Evolutionary conservation across 2,113 vertebrate species (phyloP).

Genomic region (Dascyllus trimaculatus): DNA sequence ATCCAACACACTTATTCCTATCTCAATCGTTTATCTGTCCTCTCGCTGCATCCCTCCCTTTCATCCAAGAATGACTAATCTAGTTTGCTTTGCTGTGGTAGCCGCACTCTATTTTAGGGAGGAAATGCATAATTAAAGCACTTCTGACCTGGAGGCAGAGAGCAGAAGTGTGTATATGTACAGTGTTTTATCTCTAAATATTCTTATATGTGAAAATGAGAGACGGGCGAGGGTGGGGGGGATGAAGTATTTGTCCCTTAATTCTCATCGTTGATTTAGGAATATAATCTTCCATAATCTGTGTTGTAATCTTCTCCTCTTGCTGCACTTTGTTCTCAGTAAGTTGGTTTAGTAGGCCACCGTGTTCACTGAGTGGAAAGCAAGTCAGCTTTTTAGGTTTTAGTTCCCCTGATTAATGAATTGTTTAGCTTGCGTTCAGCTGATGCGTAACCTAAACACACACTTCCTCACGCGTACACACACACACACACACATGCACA

Average conservation of each 20-base stretch:
- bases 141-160: slow-evolving; percentile 65
- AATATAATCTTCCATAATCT: slow-evolving; percentile 19
- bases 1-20: slow-evolving; percentile 26
- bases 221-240: background rate
- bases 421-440: slow-evolving; percentile 51
- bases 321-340: background rate
- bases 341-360: slow-evolving; percentile 38
- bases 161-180: slow-evolving; percentile 27
- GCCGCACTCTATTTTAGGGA: slow-evolving; percentile 73
- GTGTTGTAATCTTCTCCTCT: background rate
- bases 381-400: slow-evolving; percentile 56
- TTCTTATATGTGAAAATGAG: slow-evolving; percentile 18
- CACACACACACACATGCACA: slow-evolving; percentile 20
- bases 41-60: slow-evolving; percentile 29
- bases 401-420: slow-evolving; percentile 57
- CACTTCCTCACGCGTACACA: background rate
- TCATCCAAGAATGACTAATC: slow-evolving; percentile 73
- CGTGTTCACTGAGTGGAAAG: slow-evolving; percentile 39
- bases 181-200: slow-evolving; percentile 1
- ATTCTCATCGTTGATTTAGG: slow-evolving; percentile 10
- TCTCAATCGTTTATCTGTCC: slow-evolving; percentile 32
- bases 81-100: slow-evolving; percentile 68
- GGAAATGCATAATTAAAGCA: slow-evolving; percentile 79
- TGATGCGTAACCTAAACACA: slow-evolving; percentile 39
- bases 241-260: background rate